These are phyloP conservation scores for Eristalinus aeneus DNA, from an alignment of 2,888 invertebrate genomes.

Conservation along the genomic window DNA sequence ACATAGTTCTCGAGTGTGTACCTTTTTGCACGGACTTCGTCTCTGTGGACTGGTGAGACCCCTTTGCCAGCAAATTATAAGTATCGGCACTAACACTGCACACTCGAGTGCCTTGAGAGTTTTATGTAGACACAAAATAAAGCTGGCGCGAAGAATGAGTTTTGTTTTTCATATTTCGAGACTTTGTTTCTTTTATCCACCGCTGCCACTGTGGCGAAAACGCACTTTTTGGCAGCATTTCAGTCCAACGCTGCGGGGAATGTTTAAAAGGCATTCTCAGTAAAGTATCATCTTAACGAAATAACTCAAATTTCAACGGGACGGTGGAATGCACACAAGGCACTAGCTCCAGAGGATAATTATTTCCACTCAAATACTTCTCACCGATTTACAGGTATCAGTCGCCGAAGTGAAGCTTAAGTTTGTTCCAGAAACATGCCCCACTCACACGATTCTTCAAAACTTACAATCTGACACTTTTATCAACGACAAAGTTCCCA, in stretches of 20 bases:
- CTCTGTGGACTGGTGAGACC: not conserved
- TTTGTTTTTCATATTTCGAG: not conserved
- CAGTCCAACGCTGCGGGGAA: not conserved
- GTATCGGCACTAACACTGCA: not conserved
- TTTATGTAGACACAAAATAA: too few species aligned
- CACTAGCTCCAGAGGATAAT: not conserved
- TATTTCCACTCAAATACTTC: conserved; percentile 14
- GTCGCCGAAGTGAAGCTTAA: not conserved
- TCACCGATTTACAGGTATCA: conserved; percentile 1
- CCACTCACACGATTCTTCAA: conserved; percentile 24
- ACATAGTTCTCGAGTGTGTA: not conserved
- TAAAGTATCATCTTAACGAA: not conserved
- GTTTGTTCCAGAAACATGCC: conserved; percentile 1
- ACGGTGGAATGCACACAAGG: not conserved
- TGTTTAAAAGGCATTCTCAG: not conserved
- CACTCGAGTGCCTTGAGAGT: not conserved
- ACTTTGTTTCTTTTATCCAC: not conserved
- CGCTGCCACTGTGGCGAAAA: conserved; percentile 3
- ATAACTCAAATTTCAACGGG: not conserved
- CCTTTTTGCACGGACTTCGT: not conserved
- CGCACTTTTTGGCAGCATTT: not conserved
- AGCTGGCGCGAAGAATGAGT: not conserved
- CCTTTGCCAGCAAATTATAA: not conserved
- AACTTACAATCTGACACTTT: conserved; percentile 32
- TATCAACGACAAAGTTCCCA: not conserved